Percentiles rank a stretch among this genome's conserved stretches.
phyloP scores from a whole-genome alignment of 2,888 invertebrate genomes.

The Sarcophaga rosellei region DNA sequence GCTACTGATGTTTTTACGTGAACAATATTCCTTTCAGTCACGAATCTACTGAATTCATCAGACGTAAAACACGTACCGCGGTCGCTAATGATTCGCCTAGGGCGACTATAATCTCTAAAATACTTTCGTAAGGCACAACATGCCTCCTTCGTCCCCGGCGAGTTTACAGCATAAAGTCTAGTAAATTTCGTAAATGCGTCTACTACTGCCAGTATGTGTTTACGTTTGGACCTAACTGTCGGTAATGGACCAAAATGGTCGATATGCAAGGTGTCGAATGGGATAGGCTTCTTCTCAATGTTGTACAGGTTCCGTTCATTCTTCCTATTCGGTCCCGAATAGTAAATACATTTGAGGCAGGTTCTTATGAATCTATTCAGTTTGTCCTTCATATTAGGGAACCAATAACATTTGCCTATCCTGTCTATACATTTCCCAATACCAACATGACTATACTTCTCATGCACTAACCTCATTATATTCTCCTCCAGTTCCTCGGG shows the following conservation, averaged over 20 bases:
- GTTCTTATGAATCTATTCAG: constrained; percentile 19
- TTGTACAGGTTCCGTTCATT: constrained; percentile 26
- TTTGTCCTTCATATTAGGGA: not conserved
- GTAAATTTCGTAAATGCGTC: no score
- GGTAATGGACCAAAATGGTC: not conserved
- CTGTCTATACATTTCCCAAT: no score
- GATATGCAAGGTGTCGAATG: constrained; percentile 20
- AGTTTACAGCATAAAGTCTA: not conserved
- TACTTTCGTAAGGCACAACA: constrained; percentile 3
- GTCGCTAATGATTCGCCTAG: not conserved
- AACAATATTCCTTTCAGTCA: constrained; percentile 9
- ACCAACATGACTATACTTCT: no score
- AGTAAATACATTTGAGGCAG: constrained; percentile 11
- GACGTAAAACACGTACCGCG: constrained; percentile 22
- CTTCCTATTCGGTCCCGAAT: no score
- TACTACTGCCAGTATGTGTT: not conserved
- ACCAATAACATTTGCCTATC: not conserved
- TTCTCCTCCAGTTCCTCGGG: no score
- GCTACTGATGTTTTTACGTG: constrained; percentile 46
- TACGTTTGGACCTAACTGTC: constrained; percentile 14
- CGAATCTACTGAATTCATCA: not conserved
- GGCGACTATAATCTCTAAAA: constrained; percentile 1
- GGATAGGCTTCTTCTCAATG: constrained; percentile 22
- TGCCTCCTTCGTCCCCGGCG: not conserved
- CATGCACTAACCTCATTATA: no score